Percentiles rank a stretch among this genome's conserved stretches.
phyloP scores from a whole-genome alignment of 2,888 invertebrate species.

The Stenchaetothrips biformis region DNA sequence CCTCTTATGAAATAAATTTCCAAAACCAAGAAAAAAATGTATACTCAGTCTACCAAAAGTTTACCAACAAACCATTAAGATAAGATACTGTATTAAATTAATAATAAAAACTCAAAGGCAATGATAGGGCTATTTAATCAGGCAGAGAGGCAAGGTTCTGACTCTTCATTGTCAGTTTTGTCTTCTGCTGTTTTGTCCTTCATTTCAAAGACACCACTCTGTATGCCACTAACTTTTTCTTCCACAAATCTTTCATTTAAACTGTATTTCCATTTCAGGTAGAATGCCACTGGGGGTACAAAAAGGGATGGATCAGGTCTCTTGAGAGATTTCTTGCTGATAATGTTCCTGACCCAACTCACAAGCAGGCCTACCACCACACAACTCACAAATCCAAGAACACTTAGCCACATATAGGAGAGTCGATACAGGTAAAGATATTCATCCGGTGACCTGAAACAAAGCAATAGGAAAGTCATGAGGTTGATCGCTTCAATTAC shows the following conservation, averaged over 20 bases:
- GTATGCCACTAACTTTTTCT: not conserved
- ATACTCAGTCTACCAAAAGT: too few relatives aligned
- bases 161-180: not conserved
- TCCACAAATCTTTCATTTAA: not conserved
- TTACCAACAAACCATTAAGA: not conserved
- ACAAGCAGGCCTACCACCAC: not conserved
- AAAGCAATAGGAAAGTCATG: not conserved
- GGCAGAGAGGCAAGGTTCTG: not conserved
- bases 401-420: not conserved
- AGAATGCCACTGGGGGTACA: not conserved
- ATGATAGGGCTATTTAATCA: not conserved
- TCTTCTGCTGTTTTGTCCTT: not conserved
- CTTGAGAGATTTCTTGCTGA: not conserved
- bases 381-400: not conserved
- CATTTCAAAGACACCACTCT: not conserved
- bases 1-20: too few relatives aligned
- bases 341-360: not conserved
- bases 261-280: not conserved
- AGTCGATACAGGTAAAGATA: not conserved
- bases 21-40: too few relatives aligned
- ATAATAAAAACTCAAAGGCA: not conserved
- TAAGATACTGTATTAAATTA: not conserved
- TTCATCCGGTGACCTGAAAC: not conserved
- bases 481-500: not conserved
- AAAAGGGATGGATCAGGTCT: not conserved